Conservation (phyloP, 64 coral and sea anemone genomes). For the Dendrophyllia cribrosa region DNA sequence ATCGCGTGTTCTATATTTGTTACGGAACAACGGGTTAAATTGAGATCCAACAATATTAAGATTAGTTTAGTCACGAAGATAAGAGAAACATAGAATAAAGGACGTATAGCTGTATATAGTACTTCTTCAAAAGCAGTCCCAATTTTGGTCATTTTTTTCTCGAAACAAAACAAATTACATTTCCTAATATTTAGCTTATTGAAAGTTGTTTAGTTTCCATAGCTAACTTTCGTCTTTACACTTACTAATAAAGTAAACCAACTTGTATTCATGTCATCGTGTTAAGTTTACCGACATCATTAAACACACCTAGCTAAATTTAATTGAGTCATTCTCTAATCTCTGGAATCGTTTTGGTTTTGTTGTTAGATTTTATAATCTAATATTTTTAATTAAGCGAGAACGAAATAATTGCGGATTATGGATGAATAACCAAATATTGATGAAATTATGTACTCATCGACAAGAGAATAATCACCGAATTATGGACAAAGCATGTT, state of each 20-base stretch:
- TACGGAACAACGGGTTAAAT: too few species aligned
- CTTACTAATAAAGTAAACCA: not conserved
- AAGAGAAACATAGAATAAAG: too few species aligned
- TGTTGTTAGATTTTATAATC: conserved; percentile 42
- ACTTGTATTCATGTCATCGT: not conserved
- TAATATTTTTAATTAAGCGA: conserved; percentile 44
- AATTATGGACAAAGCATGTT: conserved; percentile 37
- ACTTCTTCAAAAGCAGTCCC: too few species aligned
- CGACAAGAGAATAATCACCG: not conserved
- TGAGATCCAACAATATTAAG: too few species aligned
- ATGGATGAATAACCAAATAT: not conserved
- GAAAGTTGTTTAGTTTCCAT: too few species aligned
- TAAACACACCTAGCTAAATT: conserved; percentile 12
- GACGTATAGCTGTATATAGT: too few species aligned
- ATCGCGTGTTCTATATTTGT: too few species aligned
- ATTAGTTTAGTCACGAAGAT: too few species aligned
- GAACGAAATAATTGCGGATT: not conserved
- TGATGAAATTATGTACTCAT: not conserved
- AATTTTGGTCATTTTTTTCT: too few species aligned
- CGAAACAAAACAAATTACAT: too few species aligned
- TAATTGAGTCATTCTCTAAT: conserved; percentile 4
- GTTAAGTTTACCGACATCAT: conserved; percentile 16
- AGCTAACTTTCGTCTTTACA: too few species aligned
- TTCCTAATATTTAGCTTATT: too few species aligned
- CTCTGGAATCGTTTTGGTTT: not conserved